Base-by-base conservation (phyloP, 2,797 vertebrate genomes). In the Pseudochirops cupreus region DNA sequence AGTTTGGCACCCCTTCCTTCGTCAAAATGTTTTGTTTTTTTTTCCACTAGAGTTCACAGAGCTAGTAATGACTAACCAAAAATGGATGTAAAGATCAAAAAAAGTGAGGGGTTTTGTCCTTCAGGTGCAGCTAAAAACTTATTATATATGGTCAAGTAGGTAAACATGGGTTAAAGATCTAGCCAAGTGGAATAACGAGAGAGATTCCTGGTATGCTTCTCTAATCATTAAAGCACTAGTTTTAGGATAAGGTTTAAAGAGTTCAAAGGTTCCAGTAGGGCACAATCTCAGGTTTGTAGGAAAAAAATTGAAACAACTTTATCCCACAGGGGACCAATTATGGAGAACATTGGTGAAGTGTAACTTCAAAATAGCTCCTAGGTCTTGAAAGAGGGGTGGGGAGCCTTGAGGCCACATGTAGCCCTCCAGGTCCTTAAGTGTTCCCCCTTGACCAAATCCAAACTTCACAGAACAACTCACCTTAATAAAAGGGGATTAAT, bases 1-100 rank as follows among this genome's bases (percentile, higher is more conserved):
- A 50, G 24, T 87, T 87, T 87, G 74, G 21, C 62, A 50, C 26
- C 39, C 24, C 10, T 87, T 87, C 24, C 24, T 26, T 87, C 26
- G 21, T 87, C 21, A 87, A 46, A 74, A 74, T 31, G 28, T 18
- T 67, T 91, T 95, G 1, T 46, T 91, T 95, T 90, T 96, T 82
- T 95, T 53, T 1, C 0, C 89, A 59, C 62, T 58, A 39, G 93
- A 56, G 55, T 82, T 28, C 59, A 55, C 2, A 95, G 4, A 95
- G 46, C 12, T 52, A 93, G 14, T 13, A 4, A 31, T 0, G 0
- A 53, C 46, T 87, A 93, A 29, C 0, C 0, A 18, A 59, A 97
- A 58, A 97, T 57, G 89, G 50, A 33, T 90, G 97, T 24, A 0
- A 93, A 54, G 21, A 21, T 53, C 13, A 92, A 97, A 97, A 96